A percentile compares a stretch with the other conserved stretches of the same genome.
Conservation (phyloP, 2,888 invertebrate genomes). For the Cosmia pyralina region DNA sequence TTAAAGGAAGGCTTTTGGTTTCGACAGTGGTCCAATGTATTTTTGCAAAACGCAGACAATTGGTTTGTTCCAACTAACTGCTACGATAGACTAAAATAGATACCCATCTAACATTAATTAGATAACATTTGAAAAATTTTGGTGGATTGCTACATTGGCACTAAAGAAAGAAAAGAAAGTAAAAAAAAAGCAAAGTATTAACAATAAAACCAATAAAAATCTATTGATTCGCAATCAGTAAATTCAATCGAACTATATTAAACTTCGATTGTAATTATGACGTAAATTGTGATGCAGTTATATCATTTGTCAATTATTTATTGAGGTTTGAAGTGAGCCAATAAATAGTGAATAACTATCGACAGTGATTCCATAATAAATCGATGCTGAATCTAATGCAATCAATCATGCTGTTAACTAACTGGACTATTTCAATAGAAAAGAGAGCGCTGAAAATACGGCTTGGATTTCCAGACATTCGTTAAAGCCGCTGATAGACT, state of each 20-base stretch:
- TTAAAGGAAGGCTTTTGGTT: neutral
- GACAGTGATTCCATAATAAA: slow-evolving; percentile 29
- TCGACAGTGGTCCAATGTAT: neutral
- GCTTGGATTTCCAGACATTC: slow-evolving; percentile 5
- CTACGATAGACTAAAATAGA: neutral
- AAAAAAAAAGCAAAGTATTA: too few relatives aligned
- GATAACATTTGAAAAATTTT: neutral
- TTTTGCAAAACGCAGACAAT: neutral
- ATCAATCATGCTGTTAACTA: slow-evolving; percentile 19
- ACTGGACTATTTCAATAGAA: slow-evolving; percentile 10
- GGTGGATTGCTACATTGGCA: slow-evolving; percentile 1
- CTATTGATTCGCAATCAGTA: slow-evolving; percentile 14
- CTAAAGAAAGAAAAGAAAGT: too few relatives aligned
- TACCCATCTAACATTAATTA: too few relatives aligned
- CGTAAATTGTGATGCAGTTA: slow-evolving; percentile 38
- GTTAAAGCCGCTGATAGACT: neutral
- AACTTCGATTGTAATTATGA: slow-evolving; percentile 29
- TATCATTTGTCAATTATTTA: slow-evolving; percentile 29
- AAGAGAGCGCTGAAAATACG: neutral
- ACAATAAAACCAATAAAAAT: slow-evolving; percentile 20
- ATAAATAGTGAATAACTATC: slow-evolving; percentile 33
- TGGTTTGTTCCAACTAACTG: neutral
- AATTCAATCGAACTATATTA: slow-evolving; percentile 20
- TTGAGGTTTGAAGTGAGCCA: slow-evolving; percentile 41
- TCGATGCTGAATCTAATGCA: slow-evolving; percentile 26